Evolutionary conservation across 2,113 vertebrate genomes (phyloP).

Genomic region (Aegypius monachus): DNA sequence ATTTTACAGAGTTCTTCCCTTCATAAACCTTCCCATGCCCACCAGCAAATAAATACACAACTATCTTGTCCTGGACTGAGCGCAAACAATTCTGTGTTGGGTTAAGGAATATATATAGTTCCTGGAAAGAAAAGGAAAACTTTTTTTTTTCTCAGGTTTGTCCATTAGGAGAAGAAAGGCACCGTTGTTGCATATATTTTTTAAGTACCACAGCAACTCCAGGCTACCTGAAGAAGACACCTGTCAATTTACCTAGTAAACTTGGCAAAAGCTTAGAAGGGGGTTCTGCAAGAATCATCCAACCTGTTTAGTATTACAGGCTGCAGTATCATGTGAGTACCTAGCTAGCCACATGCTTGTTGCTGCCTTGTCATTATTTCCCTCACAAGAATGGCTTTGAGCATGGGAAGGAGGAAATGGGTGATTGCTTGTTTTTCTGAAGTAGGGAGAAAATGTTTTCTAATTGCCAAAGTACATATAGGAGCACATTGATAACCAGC

Average conservation of each 20-base stretch:
- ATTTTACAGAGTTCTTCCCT: neutral
- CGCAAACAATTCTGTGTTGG: neutral
- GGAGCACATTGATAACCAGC: neutral
- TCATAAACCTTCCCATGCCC: neutral
- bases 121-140: neutral
- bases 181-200: neutral
- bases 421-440: neutral
- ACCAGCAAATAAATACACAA: neutral
- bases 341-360: neutral
- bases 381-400: neutral
- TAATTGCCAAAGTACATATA: neutral
- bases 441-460: neutral
- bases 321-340: neutral
- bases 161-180: neutral
- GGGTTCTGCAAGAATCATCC: neutral
- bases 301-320: neutral
- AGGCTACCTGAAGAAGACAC: neutral
- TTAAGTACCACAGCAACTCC: neutral
- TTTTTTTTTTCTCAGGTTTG: neutral
- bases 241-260: neutral
- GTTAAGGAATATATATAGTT: neutral
- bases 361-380: neutral
- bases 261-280: neutral
- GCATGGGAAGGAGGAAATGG: neutral
- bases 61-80: neutral